Percentiles rank a stretch among this genome's conserved stretches.
Evolutionary conservation across 2,888 invertebrate species (phyloP).

Genomic region (Aphodius granarius): DNA sequence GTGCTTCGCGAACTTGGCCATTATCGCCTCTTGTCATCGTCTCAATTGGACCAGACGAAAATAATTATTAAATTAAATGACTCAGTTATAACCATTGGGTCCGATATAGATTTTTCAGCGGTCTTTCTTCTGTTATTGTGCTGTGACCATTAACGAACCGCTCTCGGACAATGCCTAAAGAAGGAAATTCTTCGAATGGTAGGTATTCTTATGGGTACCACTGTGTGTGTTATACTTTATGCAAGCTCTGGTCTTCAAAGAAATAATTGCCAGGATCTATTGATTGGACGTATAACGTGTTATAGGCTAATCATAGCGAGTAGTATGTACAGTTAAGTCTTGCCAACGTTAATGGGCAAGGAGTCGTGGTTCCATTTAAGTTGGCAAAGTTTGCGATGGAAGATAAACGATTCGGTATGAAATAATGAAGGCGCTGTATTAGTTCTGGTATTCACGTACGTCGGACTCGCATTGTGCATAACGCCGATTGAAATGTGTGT

Average conservation of each 20-base stretch:
- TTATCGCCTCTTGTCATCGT: conserved; percentile 1
- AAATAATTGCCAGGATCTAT: background rate
- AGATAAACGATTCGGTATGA: background rate
- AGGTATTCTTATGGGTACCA: background rate
- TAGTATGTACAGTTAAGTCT: background rate
- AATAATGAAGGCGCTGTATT: background rate
- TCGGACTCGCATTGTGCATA: background rate
- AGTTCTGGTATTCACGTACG: background rate
- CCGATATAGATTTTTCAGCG: conserved; percentile 5
- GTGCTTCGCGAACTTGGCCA: conserved; percentile 18
- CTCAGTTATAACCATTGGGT: conserved; percentile 14
- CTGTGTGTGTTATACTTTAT: background rate
- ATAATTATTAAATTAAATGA: conserved; percentile 27
- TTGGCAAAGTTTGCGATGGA: background rate
- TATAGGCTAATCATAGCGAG: background rate
- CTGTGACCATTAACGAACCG: background rate
- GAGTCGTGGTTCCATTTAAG: background rate
- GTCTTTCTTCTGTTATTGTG: background rate
- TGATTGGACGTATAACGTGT: background rate
- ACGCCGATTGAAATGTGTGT: background rate
- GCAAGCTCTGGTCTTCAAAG: background rate
- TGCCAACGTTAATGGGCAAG: background rate
- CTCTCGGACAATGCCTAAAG: background rate
- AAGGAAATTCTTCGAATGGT: background rate
- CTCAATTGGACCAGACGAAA: conserved; percentile 16